Base-by-base conservation (phyloP, 1,140 invertebrate genomes). In the Phymastichus coffea region DNA sequence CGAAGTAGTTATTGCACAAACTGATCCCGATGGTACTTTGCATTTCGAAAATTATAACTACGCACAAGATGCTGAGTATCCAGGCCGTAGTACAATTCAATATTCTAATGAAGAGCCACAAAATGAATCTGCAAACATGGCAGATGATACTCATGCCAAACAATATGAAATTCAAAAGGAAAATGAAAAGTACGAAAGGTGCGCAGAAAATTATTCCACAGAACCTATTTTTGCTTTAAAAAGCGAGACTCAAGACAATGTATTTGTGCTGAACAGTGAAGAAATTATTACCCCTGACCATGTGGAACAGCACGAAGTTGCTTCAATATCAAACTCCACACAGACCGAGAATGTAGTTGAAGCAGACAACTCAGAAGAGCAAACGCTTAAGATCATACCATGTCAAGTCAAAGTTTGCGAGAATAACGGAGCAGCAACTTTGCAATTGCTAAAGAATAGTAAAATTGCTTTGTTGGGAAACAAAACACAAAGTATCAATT, bases 381-480 rank as follows among this genome's bases (percentile, higher is more conserved):
- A 68, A 56, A 63, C 53, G 12, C 35, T 65, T 0, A 66, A 63
- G 46, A 59, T 67, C 14, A 57, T 66, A 28, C 67, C 66, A 0
- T 60, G 57, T 40, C 63, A 68, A 64, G 52, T 68, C 14, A 33
- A 68, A 37, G 60, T 58, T n/a, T 54, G 49, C 15, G 64, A 65
- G 28, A 67, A 63, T 56, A 63, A 66, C n/a, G 60, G 63, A 0
- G 51, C 63, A 6, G 57, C 58, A 14, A 61, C 65, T 0, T 28
- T 68, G 17, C 68, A 74, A 20, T 35, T 70, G 0, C 47, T 70
- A 4, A 73, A 72, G 46, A 66, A 65, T 46, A 63, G 65, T 6
- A 73, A 73, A 55, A 66, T 74, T 23, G 68, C 66, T 19, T 40
- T 75, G 1, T 54, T 76, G 14, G 74, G 72, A 26, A 73, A 72